Evolutionary conservation across 2,888 invertebrate genomes (phyloP), one percentile per base, ranked within the genome.

Genomic region (Melolontha melolontha): DNA sequence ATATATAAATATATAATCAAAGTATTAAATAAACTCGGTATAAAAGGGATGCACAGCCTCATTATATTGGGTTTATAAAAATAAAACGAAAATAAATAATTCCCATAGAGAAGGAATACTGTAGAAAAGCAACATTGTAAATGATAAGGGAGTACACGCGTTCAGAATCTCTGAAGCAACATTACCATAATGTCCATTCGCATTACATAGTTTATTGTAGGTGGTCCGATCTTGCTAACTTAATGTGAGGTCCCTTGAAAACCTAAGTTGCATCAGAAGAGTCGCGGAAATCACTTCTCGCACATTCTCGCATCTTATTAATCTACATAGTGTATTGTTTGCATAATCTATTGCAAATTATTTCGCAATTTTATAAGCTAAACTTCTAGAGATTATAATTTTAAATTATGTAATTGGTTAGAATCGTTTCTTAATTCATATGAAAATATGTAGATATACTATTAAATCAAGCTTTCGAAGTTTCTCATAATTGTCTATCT

Each of bases 131-230:
- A 17, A 34, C 47, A 47, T 47, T 34, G 59, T 62, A 49, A 47
- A 62, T 62, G 59, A 62, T 62, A 47, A 47, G 59, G 47, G 47
- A 47, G 47, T 62, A 62, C 59, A 47, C 59, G 47, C 47, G 34
- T 34, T 47, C 59, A 34, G 59, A 49, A 62, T 62, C 59, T 59
- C 10, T 34, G 44, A 34, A 49, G 47, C 39, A 62, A 62, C 59
- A 65, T 65, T 65, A 65, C 59, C 66, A 59, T 67, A 59, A 62
- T 67, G 50, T 59, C 51, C 59, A 62, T 66, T 62, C 66, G 66
- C 57, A 55, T 55, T 66, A 55, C 55, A 55, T 50, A 57, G 57
- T 66, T 66, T 66, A 55, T 66, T 57, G 66, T 66, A 66, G 66
- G 66, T 66, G 66, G 66, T 65, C 65, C 44, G 65, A 29, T 66